phyloP scores from a whole-genome alignment of 2,113 vertebrate genomes.

The Acanthochromis polyacanthus region DNA sequence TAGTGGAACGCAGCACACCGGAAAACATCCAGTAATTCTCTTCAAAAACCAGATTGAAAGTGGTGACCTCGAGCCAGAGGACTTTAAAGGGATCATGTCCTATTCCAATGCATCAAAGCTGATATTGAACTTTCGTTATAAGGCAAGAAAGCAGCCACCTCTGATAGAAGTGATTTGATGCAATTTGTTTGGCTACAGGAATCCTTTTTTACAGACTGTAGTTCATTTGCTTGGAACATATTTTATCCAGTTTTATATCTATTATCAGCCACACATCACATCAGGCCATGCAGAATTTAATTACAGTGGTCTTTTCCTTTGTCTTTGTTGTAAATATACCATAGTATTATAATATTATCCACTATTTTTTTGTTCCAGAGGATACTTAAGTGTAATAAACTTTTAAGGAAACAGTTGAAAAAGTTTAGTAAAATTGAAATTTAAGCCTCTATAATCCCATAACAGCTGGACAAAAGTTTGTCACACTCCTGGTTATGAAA shows the following conservation, averaged over 20 bases:
- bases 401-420: too few relatives aligned
- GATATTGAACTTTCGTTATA: slow-evolving; percentile 31
- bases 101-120: slow-evolving; percentile 1
- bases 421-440: too few relatives aligned
- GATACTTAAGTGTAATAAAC: too few relatives aligned
- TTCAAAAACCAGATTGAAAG: slow-evolving; percentile 17
- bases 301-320: background rate
- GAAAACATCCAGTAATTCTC: slow-evolving; percentile 18
- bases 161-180: slow-evolving; percentile 25
- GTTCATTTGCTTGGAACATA: background rate
- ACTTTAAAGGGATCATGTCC: slow-evolving; percentile 36
- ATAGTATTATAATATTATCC: too few relatives aligned
- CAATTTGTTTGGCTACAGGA: slow-evolving; percentile 22
- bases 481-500: too few relatives aligned
- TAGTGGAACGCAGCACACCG: background rate
- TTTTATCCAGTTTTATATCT: slow-evolving; percentile 8
- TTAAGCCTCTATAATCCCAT: too few relatives aligned
- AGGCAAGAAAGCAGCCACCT: slow-evolving; percentile 21
- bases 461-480: too few relatives aligned
- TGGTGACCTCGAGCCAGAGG: slow-evolving; percentile 37
- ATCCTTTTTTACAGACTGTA: background rate
- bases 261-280: background rate
- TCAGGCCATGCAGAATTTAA: background rate
- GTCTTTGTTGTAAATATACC: background rate
- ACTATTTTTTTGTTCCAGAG: too few relatives aligned